Base-by-base conservation (phyloP, 1,140 invertebrate species). In the Drosophila santomea region DNA sequence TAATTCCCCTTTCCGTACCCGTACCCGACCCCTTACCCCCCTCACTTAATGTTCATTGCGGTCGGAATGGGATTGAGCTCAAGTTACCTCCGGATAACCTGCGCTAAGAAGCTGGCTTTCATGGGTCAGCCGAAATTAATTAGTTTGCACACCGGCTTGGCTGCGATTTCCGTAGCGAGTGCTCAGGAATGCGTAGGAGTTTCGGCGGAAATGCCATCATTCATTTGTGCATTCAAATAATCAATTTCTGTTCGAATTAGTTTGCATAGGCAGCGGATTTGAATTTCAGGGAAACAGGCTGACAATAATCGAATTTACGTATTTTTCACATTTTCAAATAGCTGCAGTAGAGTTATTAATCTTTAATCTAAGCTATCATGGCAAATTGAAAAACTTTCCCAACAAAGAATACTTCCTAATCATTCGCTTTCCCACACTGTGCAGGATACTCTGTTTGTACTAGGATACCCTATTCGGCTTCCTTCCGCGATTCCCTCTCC, bases 1-100 rank as follows among this genome's bases (percentile, higher is more conserved):
- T 81, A 85, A 90, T 85, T 85, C 67, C 44, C 73, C 25, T 38
- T 41, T 52, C 59, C 61, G 44, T 45, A 64, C 64, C 59, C 61
- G 44, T 45, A 64, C 64, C 39, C 14, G 17, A 17, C 17, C 17
- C 17, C 1, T 17, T 17, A 17, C 17, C 17, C 64, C 39, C 14
- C 39, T 3, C 56, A 54, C 43, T 54, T 51, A 61, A 45, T 68
- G 61, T 78, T 85, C 51, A 32, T 47, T 39, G 48, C 17, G 50
- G 62, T 50, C 11, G 50, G n/a, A 38, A 20, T 51, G n/a, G 3
- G 36, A 15, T 51, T 12, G 3, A 25, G 44, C 10, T 32, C 36
- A 10, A n/a, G 14, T 35, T 32, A 15, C 47, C 41, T 11, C 8
- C 2, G 28, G n/a, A 25, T 52, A 45, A 38, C 32, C 60, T 32